Evolutionary conservation across 2,888 invertebrate genomes (phyloP), one percentile per base, ranked within the genome.

Genomic region (Cheilosia urbana): DNA sequence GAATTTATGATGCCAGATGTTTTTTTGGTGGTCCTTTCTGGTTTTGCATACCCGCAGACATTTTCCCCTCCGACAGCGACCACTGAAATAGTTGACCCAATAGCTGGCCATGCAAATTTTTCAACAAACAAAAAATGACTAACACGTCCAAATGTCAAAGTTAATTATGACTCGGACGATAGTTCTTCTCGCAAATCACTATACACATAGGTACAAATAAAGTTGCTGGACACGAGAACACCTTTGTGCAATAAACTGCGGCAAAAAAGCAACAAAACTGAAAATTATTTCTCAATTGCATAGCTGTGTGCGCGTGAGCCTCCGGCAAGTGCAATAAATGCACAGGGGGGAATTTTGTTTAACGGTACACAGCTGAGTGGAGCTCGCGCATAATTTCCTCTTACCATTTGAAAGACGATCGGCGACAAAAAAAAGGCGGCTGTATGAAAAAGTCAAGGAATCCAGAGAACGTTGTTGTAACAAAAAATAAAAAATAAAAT

Each of bases 381-480:
- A 55, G 42, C 37, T 66, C 24, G 40, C 40, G 24, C 17, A 66
- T 53, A 53, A 66, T 53, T 66, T 66, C 66, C 66, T 42, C 53
- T 40, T 40, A 37, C 65, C 51, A 53, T 40, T 53, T 53, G 53
- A 62, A 45, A 53, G 51, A 73, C 62, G 27, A 63, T 51, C 40
- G 40, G 19, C 27, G 17, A 27, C 7, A 49, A 58, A 34, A 19
- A 11, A 58, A 51, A 65, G 15, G 1, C n/a, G 27, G 45, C 17
- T 13, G 42, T 13, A 47, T 57, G 37, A 55, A 65, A 73, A 75
- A 75, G 65, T 65, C 47, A 65, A 57, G 57, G 73, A 75, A 75
- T 75, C 65, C 47, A 47, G 75, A 65, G 49, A 57, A 40, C 75
- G 65, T 40, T 55, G 34, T 51, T 47, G 47, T 13, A 13, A 13